Evolutionary conservation across 2,888 invertebrate species (phyloP).

Genomic region (Ptycholaimellus sp.): DNA sequence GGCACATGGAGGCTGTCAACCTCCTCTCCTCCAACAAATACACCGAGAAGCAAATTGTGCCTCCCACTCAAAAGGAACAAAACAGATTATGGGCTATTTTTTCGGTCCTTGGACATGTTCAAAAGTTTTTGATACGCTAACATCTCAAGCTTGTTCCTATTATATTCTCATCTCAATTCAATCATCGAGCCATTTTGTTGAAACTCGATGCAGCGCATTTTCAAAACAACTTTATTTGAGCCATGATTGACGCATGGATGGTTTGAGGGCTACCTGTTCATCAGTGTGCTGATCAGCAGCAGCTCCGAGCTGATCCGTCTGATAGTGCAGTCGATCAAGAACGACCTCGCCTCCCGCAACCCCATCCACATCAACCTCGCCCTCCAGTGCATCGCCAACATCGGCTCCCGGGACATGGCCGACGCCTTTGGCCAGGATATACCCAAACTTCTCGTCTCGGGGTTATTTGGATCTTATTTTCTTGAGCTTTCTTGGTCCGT

Average conservation of each 20-base stretch:
- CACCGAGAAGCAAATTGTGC: slow-evolving; percentile 92
- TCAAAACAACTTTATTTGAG: not conserved
- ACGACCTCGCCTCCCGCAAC: slow-evolving; percentile 65
- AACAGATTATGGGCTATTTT: too few relatives aligned
- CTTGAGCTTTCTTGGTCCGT: not conserved
- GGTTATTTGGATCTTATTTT: slow-evolving; percentile 10
- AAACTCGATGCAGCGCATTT: not conserved
- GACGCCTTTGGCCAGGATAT: slow-evolving; percentile 94
- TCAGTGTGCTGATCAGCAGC: slow-evolving; percentile 92
- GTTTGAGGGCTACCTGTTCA: slow-evolving; percentile 79
- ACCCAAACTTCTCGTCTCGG: slow-evolving; percentile 87
- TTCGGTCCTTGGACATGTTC: too few relatives aligned
- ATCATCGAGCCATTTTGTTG: not conserved
- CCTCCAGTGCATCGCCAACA: slow-evolving; percentile 95
- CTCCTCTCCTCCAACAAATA: slow-evolving; percentile 97
- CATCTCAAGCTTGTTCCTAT: not conserved
- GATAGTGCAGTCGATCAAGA: slow-evolving; percentile 95
- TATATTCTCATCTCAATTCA: not conserved
- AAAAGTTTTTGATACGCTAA: too few relatives aligned
- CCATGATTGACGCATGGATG: slow-evolving; percentile 4
- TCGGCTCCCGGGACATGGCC: slow-evolving; percentile 99
- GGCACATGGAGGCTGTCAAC: slow-evolving; percentile 99
- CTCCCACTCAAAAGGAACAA: slow-evolving; percentile 9
- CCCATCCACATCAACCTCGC: slow-evolving; percentile 95
- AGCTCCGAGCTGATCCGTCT: slow-evolving; percentile 95